phyloP scores from a whole-genome alignment of 2,113 vertebrate species.

The Tor tambroides region DNA sequence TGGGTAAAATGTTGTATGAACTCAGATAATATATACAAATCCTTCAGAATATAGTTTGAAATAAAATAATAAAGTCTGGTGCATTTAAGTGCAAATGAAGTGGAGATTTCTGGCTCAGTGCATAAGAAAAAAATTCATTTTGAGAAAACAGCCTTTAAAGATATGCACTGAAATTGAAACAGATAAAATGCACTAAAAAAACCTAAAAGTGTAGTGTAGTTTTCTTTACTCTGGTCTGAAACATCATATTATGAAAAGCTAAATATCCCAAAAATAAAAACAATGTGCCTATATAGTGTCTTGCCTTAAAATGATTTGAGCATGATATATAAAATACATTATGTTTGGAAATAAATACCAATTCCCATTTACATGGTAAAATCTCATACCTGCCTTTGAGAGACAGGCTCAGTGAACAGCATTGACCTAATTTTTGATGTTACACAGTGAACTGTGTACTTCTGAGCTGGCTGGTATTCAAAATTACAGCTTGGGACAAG shows the following conservation, averaged over 20 bases:
- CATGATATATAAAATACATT: background rate
- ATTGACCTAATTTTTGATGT: conserved; percentile 34
- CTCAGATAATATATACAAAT: no score
- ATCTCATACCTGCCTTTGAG: background rate
- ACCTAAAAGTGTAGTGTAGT: no score
- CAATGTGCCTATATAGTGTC: no score
- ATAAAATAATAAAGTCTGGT: no score
- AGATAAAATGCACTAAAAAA: background rate
- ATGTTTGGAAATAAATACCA: background rate
- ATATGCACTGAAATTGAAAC: background rate
- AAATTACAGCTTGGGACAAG: background rate
- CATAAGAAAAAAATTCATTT: background rate
- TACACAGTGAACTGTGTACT: conserved; percentile 5
- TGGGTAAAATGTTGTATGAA: no score
- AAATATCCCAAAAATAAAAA: no score
- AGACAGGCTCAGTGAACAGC: conserved; percentile 17
- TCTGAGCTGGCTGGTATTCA: background rate
- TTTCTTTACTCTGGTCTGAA: no score
- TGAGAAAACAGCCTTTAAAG: background rate
- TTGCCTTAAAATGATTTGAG: background rate
- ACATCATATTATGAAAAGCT: no score
- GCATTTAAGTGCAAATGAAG: background rate
- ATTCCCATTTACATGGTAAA: background rate
- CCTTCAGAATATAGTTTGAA: no score
- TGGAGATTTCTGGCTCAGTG: background rate